These are phyloP conservation scores for Dendronephthya gigantea DNA, from an alignment of 64 coral and sea anemone genomes.

Conservation along the genomic window DNA sequence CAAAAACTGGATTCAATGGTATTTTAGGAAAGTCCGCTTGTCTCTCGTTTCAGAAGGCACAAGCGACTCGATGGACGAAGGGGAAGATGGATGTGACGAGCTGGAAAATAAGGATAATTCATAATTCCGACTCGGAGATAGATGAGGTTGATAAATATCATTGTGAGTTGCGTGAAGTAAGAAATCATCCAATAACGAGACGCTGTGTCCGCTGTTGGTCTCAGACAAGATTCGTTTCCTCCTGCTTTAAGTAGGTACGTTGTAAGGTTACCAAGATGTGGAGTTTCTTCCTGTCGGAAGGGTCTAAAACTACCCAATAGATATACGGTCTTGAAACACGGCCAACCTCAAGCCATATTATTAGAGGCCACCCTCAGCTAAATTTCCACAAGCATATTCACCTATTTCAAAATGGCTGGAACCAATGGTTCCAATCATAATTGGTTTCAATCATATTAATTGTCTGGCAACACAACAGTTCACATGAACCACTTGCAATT, in stretches of 20 bases:
- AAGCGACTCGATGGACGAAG: background rate
- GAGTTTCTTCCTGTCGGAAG: background rate
- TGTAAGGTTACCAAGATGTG: background rate
- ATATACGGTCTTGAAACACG: background rate
- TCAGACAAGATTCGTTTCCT: background rate
- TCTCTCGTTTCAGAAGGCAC: background rate
- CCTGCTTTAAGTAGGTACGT: background rate
- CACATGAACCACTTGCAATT: too few relatives aligned
- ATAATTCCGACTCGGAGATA: background rate
- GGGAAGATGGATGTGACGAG: background rate
- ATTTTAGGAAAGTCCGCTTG: too few relatives aligned
- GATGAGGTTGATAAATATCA: background rate
- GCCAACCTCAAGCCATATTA: too few relatives aligned
- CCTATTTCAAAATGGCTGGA: too few relatives aligned
- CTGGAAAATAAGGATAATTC: background rate
- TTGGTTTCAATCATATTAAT: too few relatives aligned
- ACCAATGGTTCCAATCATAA: too few relatives aligned
- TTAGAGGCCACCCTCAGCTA: too few relatives aligned
- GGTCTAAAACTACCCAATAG: background rate
- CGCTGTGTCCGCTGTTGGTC: background rate
- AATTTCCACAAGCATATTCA: too few relatives aligned
- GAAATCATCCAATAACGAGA: background rate
- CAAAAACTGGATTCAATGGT: too few relatives aligned
- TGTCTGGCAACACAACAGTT: too few relatives aligned
- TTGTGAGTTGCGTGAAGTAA: background rate